A percentile compares a stretch with the other conserved stretches of the same genome.
These are phyloP conservation scores for Endotricha flammealis DNA, from an alignment of 2,888 invertebrate genomes.

Conservation along the genomic window DNA sequence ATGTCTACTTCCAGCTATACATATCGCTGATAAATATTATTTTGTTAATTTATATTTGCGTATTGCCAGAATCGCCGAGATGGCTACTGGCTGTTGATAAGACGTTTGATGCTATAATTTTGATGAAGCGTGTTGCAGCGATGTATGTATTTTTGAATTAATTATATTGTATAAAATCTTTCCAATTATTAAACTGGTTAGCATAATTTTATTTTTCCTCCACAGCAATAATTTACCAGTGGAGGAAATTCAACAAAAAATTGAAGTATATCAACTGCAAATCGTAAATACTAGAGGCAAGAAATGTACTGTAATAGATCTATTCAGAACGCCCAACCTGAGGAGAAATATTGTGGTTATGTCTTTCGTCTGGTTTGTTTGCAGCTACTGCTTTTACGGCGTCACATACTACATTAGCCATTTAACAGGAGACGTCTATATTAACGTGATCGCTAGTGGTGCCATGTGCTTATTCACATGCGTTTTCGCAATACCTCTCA, in stretches of 20 bases:
- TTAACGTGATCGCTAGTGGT: constrained; percentile 87
- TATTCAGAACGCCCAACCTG: constrained; percentile 82
- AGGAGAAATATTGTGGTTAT: constrained; percentile 83
- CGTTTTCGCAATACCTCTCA: constrained; percentile 78
- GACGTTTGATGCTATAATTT: constrained; percentile 76
- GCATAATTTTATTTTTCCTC: constrained; percentile 23
- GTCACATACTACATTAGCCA: constrained; percentile 87
- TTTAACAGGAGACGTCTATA: constrained; percentile 85
- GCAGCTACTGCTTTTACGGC: constrained; percentile 86
- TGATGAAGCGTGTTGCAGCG: constrained; percentile 82
- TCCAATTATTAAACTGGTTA: neutral
- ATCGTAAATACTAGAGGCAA: constrained; percentile 28
- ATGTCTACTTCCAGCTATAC: constrained; percentile 80
- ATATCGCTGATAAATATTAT: constrained; percentile 77
- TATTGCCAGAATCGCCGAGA: constrained; percentile 87
- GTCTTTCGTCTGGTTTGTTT: constrained; percentile 86
- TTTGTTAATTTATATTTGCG: constrained; percentile 81
- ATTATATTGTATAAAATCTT: constrained; percentile 17
- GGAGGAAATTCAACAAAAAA: constrained; percentile 49
- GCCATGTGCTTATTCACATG: constrained; percentile 77
- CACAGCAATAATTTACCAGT: constrained; percentile 59
- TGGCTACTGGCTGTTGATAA: constrained; percentile 85
- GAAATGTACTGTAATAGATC: constrained; percentile 76
- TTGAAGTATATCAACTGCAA: constrained; percentile 50
- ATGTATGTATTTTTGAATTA: constrained; percentile 26